Percentiles rank a stretch among this genome's conserved stretches.
phyloP scores from a whole-genome alignment of 2,797 vertebrate species.

The Cephalopachus bancanus region DNA sequence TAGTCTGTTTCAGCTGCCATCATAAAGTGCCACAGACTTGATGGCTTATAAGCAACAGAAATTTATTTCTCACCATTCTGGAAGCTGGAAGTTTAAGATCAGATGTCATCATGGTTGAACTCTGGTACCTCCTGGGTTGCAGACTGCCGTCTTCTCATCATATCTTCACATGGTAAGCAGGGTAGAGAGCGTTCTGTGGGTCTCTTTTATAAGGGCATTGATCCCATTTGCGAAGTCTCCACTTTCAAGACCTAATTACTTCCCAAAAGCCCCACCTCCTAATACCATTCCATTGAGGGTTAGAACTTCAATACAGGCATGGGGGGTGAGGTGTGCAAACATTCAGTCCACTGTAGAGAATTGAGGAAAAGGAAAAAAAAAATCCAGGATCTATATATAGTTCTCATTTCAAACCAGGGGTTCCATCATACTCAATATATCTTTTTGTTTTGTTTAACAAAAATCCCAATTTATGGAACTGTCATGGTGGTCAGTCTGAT shows the following conservation, averaged over 20 bases:
- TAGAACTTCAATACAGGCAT: not conserved
- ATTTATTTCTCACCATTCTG: not conserved
- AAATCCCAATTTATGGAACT: not conserved
- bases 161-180: not conserved
- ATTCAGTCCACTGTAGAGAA: not conserved
- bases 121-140: not conserved
- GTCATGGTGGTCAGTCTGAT: not conserved
- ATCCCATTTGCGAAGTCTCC: not conserved
- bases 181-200: too few relatives aligned
- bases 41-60: not conserved
- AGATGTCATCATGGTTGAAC: not conserved
- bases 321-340: not conserved
- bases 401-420: not conserved
- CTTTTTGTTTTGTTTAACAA: not conserved
- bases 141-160: not conserved
- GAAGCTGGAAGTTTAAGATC: not conserved
- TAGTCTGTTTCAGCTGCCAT: not conserved
- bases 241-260: not conserved
- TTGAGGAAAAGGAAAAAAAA: not conserved
- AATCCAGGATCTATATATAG: not conserved
- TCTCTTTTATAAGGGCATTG: not conserved
- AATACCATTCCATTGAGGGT: not conserved
- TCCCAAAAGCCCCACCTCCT: not conserved
- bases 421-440: not conserved
- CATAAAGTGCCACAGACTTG: not conserved